Conservation (phyloP, 2,888 invertebrate species). For the Loripinus fragilis region DNA sequence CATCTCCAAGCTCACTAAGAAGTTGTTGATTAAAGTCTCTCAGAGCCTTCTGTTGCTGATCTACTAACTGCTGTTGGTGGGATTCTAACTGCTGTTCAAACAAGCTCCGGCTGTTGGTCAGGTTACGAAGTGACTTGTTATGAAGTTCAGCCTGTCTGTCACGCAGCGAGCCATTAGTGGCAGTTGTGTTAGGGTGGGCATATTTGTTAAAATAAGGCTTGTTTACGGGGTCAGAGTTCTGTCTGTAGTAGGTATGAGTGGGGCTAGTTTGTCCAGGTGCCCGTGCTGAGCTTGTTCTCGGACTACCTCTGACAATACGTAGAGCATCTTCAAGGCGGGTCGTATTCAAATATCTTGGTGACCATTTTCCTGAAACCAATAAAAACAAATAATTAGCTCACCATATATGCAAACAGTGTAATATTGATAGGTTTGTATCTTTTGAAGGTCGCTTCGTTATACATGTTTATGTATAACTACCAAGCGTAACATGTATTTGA, state of each 20-base stretch:
- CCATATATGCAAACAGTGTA: no score
- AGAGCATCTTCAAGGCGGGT: constrained; percentile 76
- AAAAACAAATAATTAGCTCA: no score
- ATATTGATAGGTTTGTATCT: no score
- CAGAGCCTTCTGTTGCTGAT: constrained; percentile 77
- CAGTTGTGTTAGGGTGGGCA: constrained; percentile 52
- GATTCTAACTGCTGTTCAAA: constrained; percentile 80
- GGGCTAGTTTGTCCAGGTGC: constrained; percentile 46
- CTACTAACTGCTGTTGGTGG: constrained; percentile 74
- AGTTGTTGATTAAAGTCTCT: constrained; percentile 77
- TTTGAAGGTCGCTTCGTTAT: no score
- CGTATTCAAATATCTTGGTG: constrained; percentile 40
- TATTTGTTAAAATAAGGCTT: constrained; percentile 71
- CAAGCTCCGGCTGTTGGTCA: constrained; percentile 75
- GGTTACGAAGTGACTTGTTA: constrained; percentile 75
- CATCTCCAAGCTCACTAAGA: constrained; percentile 72
- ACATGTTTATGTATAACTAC: no score
- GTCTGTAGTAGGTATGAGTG: constrained; percentile 47
- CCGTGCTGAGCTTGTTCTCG: constrained; percentile 57
- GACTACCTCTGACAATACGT: constrained; percentile 69
- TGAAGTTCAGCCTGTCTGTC: constrained; percentile 66
- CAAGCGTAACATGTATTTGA: no score
- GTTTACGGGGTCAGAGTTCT: constrained; percentile 68
- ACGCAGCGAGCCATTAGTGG: constrained; percentile 25
- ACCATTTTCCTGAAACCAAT: constrained; percentile 51